Conservation (phyloP, 2,888 invertebrate genomes). For the Ditula angustiorana region DNA sequence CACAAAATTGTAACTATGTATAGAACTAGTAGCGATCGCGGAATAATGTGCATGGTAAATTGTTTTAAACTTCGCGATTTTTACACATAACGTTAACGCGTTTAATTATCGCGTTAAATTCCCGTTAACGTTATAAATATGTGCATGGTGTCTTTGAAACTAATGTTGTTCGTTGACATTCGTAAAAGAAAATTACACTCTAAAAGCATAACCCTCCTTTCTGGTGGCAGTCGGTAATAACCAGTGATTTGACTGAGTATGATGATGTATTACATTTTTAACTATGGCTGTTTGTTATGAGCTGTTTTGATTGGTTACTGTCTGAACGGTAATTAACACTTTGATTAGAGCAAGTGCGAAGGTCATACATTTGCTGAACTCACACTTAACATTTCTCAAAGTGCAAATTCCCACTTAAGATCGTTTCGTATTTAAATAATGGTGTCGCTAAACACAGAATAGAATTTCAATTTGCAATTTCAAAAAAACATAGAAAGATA, state of each 20-base stretch:
- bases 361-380: background rate
- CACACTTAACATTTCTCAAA: no score
- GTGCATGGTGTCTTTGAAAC: conserved; percentile 1
- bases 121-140: no score
- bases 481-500: no score
- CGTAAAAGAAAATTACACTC: conserved; percentile 5
- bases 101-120: no score
- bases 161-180: conserved; percentile 1
- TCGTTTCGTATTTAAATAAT: no score
- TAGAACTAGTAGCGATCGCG: conserved; percentile 2
- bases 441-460: no score
- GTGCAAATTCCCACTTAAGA: no score
- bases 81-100: no score
- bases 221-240: no score
- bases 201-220: no score
- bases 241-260: background rate
- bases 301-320: background rate
- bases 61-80: no score
- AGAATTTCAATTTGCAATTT: no score
- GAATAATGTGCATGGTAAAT: background rate
- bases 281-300: background rate
- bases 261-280: background rate
- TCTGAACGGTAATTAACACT: background rate
- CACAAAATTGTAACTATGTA: conserved; percentile 24
- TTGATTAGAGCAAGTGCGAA: background rate